Conservation (phyloP, 2,888 invertebrate genomes). For the Melolontha melolontha region DNA sequence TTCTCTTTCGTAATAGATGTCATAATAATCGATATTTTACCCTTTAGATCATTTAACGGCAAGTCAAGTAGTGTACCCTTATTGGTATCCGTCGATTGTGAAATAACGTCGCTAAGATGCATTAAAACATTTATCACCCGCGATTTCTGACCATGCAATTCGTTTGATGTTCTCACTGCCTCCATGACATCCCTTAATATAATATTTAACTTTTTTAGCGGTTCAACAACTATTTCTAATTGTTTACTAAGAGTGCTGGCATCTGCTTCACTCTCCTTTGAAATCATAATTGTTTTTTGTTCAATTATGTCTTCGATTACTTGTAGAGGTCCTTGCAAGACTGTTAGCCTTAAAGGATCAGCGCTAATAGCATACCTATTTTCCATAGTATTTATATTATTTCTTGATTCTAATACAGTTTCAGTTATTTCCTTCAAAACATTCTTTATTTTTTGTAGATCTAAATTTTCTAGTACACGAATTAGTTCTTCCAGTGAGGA, state of each 20-base stretch:
- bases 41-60: constrained; percentile 38
- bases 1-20: constrained; percentile 14
- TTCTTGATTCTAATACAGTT: background rate
- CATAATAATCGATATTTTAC: constrained; percentile 18
- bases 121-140: constrained; percentile 15
- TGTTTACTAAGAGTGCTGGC: background rate
- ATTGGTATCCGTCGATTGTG: background rate
- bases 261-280: constrained; percentile 11
- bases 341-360: background rate
- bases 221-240: background rate
- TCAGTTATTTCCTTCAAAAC: background rate
- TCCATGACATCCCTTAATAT: background rate
- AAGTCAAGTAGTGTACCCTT: constrained; percentile 1
- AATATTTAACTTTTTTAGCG: constrained; percentile 5
- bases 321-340: constrained; percentile 7
- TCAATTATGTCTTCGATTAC: background rate
- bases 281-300: background rate
- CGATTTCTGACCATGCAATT: background rate
- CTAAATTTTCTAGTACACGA: constrained; percentile 6
- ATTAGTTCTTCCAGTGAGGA: constrained; percentile 1
- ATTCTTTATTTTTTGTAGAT: background rate
- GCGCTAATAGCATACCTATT: background rate
- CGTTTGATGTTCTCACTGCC: background rate
- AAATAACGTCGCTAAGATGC: constrained; percentile 19
- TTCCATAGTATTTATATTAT: background rate